A percentile compares a stretch with the other conserved stretches of the same genome.
These are phyloP conservation scores for Calliopum simillimum DNA, from an alignment of 2,888 invertebrate species.

Conservation along the genomic window DNA sequence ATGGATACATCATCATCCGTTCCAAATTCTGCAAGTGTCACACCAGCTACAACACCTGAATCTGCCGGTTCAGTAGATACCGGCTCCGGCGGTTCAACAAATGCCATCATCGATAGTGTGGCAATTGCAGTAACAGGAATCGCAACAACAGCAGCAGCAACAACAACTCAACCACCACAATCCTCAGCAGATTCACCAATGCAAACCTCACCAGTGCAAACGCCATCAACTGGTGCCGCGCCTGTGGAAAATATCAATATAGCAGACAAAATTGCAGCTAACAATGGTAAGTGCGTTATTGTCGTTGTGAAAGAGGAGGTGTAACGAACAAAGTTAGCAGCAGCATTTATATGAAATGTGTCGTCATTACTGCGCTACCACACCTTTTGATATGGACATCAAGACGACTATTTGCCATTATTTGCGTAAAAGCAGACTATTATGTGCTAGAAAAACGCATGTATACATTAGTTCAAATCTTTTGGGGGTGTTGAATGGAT, in stretches of 20 bases:
- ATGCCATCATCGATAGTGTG: slow-evolving; percentile 52
- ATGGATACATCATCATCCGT: slow-evolving; percentile 48
- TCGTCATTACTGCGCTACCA: slow-evolving; percentile 5
- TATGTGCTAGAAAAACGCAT: neutral
- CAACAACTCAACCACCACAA: slow-evolving; percentile 21
- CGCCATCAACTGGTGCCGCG: slow-evolving; percentile 48
- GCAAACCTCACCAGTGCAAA: slow-evolving; percentile 48
- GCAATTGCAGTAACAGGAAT: slow-evolving; percentile 38
- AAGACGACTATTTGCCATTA: neutral
- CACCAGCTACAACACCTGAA: slow-evolving; percentile 64
- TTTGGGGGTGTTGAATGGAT: neutral
- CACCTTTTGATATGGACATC: neutral
- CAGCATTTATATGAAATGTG: neutral
- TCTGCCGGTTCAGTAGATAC: slow-evolving; percentile 44
- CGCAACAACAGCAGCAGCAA: slow-evolving; percentile 40
- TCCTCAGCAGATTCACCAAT: slow-evolving; percentile 45
- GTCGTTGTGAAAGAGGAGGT: neutral
- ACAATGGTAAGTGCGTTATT: slow-evolving; percentile 60
- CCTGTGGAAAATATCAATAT: slow-evolving; percentile 57
- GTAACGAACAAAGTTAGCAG: neutral
- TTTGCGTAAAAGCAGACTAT: neutral
- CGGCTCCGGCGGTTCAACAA: slow-evolving; percentile 57
- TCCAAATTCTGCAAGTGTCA: slow-evolving; percentile 60
- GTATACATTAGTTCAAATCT: neutral
- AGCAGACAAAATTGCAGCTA: slow-evolving; percentile 59